Evolutionary conservation across 2,888 invertebrate species (phyloP), one percentile per base, ranked within the genome.

Genomic region (Parapristionchus giblindavisi): DNA sequence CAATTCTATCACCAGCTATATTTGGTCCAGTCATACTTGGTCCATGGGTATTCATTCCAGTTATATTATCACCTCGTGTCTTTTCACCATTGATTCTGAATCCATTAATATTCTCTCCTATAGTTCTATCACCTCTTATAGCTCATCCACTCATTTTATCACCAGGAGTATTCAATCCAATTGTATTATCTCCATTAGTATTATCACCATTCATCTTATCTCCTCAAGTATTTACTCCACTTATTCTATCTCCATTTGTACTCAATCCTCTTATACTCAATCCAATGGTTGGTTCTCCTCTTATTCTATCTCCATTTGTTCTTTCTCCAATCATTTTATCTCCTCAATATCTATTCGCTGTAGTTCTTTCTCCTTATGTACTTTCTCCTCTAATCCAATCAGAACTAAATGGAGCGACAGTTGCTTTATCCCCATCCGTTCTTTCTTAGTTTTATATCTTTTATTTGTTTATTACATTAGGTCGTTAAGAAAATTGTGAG

Each of bases 41-140:
- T 60, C 87, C 87, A n/a, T 84, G 85, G 82, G 79, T 83, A 21
- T 86, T 86, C 77, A 77, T 84, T 24, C 85, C 86, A n/a, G 75
- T 86, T 17, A 78, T 86, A n/a, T 79, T 86, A 43, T 81, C 81
- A 60, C 86, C 86, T 82, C 82, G 86, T 79, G 83, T 83, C 54
- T 76, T 85, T 36, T 81, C 82, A 40, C 85, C 85, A 11, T 77
- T 84, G 2, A 82, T 84, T 72, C 68, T 85, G 48, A 79, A 77
- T 40, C 84, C 84, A 11, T 77, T 84, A 3, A 82, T 84, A 65
- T 65, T 85, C 8, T 48, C 81, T 70, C 86, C 86, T 80, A 82
- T 86, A 79, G 83, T 83, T 60, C 76, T 85, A 40, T 80, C 81
- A 48, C 85, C 85, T 14, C 78, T 84, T 3, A 82, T 84, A 61